phyloP scores from a whole-genome alignment of 1,140 invertebrate genomes.

The Druon quercuslanigerum region DNA sequence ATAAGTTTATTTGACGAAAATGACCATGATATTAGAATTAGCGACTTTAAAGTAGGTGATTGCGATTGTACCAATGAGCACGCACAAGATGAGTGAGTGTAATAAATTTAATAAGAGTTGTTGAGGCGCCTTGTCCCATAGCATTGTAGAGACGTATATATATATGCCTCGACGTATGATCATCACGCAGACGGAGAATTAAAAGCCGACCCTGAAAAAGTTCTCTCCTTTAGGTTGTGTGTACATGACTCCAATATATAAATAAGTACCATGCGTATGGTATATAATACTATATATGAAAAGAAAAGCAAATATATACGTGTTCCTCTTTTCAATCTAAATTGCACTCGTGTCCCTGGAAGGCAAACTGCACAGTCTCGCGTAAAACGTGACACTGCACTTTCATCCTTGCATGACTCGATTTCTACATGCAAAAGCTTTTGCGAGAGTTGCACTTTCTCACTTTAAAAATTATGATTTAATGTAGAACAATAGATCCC shows the following conservation, averaged over 20 bases:
- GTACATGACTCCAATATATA: background rate
- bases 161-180: background rate
- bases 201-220: background rate
- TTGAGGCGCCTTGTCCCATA: constrained; percentile 1
- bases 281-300: constrained; percentile 17
- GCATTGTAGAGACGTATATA: background rate
- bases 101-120: background rate
- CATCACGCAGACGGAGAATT: background rate
- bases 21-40: too few relatives aligned
- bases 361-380: background rate
- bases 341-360: background rate
- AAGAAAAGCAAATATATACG: background rate
- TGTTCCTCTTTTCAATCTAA: constrained; percentile 21
- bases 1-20: too few relatives aligned
- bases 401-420: constrained; percentile 27
- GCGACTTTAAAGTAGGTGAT: too few relatives aligned
- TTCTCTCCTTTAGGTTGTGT: background rate
- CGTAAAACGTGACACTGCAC: constrained; percentile 24
- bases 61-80: background rate
- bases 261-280: background rate
- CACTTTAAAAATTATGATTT: constrained; percentile 4
- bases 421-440: background rate
- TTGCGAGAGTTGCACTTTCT: constrained; percentile 6
- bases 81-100: background rate
- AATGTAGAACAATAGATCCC: background rate